Evolutionary conservation across 2,797 vertebrate species (phyloP), one percentile per base, ranked within the genome.

Genomic region (Capromys pilorides): DNA sequence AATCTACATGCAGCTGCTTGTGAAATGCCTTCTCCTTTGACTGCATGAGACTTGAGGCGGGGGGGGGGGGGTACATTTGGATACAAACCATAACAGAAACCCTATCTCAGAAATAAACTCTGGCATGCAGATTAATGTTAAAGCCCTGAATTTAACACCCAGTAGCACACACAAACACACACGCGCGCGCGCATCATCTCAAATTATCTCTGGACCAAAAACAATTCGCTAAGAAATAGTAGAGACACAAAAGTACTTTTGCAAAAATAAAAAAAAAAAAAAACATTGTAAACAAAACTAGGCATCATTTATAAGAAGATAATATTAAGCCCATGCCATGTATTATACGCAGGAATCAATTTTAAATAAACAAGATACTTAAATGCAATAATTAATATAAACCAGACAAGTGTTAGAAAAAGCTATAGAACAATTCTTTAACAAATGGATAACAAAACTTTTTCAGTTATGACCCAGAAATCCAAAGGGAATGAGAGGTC

Each of bases 381-480:
- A 69, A 39, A 78, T 73, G 12, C 33, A 77, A 77, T 71, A 77
- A 5, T 13, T 12, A 67, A 85, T 75, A 18, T 31, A 88, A 89
- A 54, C 19, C 11, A 31, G 12, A 39, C 21, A 82, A 45, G 13
- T 79, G 6, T 18, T 59, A 62, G 9, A 66, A 39, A 71, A 86
- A 67, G 59, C 4, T 71, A 39, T 19, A 2, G 3, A 13, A 73
- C 19, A 71, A 78, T 59, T 90, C 3, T n/a, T 57, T 88, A 51
- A 64, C 2, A 21, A 33, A 8, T 54, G 1, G 1, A 5, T 84
- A 54, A 14, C 3, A 88, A 59, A 49, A 14, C 0, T 1, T 26
- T 28, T 62, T 83, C 1, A 86, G 83, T 77, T 91, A 67, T 49
- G 36, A 66, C 19, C 6, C 0, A 21, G 28, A 91, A 81, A 66